Evolutionary conservation across 2,797 vertebrate species (phyloP), one percentile per base, ranked within the genome.

Genomic region (Notolabrus celidotus): DNA sequence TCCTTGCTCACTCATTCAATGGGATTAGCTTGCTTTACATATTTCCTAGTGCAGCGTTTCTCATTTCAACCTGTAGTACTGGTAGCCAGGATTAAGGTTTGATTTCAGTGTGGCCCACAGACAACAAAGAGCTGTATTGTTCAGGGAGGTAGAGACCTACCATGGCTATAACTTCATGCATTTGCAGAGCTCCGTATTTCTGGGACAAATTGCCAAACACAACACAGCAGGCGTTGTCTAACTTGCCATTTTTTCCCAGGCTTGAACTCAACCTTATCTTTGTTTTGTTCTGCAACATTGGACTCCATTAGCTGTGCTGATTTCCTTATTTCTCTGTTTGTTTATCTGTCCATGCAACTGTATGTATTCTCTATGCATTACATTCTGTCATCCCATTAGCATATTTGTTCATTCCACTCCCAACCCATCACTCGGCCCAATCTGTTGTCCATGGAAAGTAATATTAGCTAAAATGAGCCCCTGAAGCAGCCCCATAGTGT

Each of bases 391-490:
- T 22, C 10, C 42, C 71, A 83, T 87, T 87, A 86, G 76, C 77
- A 85, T 85, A 83, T 86, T 77, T 85, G 63, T 56, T 87, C 74
- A 77, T 86, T 86, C 57, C 54, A 56, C 60, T 82, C 71, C 73
- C 82, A 79, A 27, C 58, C 59, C 81, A 81, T 79, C 34, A n/a
- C 62, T 54, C 67, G 60, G 75, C 36, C 72, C 82, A 88, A 82
- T 87, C 75, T 89, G 81, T 83, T 91, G 84, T 82, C 70, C 70
- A 60, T 76, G 60, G 70, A 60, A 75, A 83, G 76, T 73, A 49
- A 80, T 89, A 81, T 89, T 69, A 82, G 73, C 70, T 65, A 36
- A 86, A 91, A 83, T 81, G 73, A 82, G 71, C 63, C 85, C 74
- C 83, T 66, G 68, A 83, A 88, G 84, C 79, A 84, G 74, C 81